Base-by-base conservation (phyloP, 1,140 invertebrate genomes). In the Drosophila orena region DNA sequence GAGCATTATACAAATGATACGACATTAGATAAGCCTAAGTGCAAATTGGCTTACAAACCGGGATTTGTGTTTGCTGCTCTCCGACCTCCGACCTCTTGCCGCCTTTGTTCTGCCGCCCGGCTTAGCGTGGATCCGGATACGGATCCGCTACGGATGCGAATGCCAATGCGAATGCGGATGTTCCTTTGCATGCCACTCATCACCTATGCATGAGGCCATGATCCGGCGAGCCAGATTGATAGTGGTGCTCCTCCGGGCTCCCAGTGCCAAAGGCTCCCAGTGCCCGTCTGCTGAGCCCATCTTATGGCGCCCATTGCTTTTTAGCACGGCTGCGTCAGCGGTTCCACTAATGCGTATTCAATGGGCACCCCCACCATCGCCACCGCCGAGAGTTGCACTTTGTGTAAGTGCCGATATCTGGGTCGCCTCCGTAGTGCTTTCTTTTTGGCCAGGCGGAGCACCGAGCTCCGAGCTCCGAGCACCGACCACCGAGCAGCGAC, bases 11-110 rank as follows among this genome's bases (percentile, higher is more conserved):
- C 91, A 92, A 92, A 92, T 92, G 91, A 91, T 90, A 92, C 80
- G 90, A 91, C 88, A 92, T 92, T 84, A 91, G 91, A 92, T 92
- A 92, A 92, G 91, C 88, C 85, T 92, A 92, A 92, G 91, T 92
- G 91, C 91, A 92, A 92, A 92, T 92, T 92, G 91, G 91, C 91
- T 92, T 91, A 92, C 91, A 92, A 92, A 91, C 90, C 79, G 88
- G 91, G 91, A 92, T 91, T 92, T 92, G 90, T 91, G 54, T 74
- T 70, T 46, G 71, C 66, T 20, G 15, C 15, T 43, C 15, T 8
- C 17, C 42, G 40, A n/a, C 40, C 11, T 62, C 27, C 7, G 7
- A 8, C 30, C 30, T 34, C 22, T 53, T 55, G 20, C 44, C 43
- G 24, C 22, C 7, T 49, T 56, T 37, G 56, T 50, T 50, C 47